These are phyloP conservation scores for Lepidotrigona ventralis DNA, from an alignment of 1,140 invertebrate species.

Conservation along the genomic window DNA sequence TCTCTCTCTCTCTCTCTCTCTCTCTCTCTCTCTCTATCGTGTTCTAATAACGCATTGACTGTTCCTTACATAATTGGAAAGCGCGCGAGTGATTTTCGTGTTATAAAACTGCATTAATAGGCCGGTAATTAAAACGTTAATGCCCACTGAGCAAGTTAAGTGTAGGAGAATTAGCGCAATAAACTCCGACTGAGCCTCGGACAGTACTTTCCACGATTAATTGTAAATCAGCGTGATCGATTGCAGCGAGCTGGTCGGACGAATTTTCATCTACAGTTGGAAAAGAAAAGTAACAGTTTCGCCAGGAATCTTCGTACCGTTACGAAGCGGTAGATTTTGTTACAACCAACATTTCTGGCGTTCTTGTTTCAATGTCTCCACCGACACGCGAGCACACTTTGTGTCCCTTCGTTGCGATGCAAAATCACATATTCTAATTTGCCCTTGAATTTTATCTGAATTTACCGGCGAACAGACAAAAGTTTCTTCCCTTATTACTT, in stretches of 20 bases:
- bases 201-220: conserved; percentile 21
- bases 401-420: too few relatives aligned
- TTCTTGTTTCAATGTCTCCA: not conserved
- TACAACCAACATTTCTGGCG: not conserved
- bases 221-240: conserved; percentile 3
- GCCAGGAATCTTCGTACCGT: not conserved
- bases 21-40: conserved; percentile 45
- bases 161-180: conserved; percentile 59
- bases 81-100: conserved; percentile 62
- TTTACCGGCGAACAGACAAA: too few relatives aligned
- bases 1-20: conserved; percentile 36
- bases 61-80: conserved; percentile 72
- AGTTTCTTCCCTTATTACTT: too few relatives aligned
- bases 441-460: too few relatives aligned
- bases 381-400: too few relatives aligned
- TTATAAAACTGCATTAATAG: conserved; percentile 65
- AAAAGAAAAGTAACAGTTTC: not conserved
- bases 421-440: too few relatives aligned
- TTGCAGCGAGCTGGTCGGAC: not conserved
- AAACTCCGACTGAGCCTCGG: conserved; percentile 13
- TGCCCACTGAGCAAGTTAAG: conserved; percentile 65
- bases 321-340: not conserved
- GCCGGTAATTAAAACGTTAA: conserved; percentile 65
- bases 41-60: conserved; percentile 67
- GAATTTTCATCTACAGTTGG: not conserved